Conservation (phyloP, 2,113 vertebrate species). For the Fulmarus glacialis region DNA sequence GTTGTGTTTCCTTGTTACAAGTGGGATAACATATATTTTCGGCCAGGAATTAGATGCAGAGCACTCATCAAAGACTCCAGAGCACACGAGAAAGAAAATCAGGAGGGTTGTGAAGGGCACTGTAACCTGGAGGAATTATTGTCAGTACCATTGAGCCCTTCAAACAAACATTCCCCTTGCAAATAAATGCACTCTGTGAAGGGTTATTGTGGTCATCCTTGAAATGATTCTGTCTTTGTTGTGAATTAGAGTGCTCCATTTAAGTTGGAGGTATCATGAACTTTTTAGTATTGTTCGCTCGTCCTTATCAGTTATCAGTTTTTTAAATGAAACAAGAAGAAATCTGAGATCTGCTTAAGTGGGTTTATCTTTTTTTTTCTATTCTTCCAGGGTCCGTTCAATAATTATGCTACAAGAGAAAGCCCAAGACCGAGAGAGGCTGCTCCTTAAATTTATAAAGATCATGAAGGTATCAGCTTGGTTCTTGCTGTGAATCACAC, state of each 20-base stretch:
- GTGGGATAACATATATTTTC: neutral
- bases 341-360: neutral
- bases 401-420: constrained; percentile 98
- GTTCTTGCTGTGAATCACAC: neutral
- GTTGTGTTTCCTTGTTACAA: neutral
- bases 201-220: neutral
- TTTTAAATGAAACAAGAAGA: neutral
- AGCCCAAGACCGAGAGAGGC: constrained; percentile 93
- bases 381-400: constrained; percentile 89
- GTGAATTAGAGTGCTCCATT: neutral
- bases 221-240: neutral
- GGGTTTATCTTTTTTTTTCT: neutral
- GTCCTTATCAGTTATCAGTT: neutral
- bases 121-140: neutral
- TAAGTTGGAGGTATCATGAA: neutral
- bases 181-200: neutral
- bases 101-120: neutral
- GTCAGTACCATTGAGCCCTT: neutral
- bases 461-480: constrained; percentile 92
- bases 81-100: neutral
- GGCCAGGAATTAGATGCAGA: neutral
- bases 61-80: neutral
- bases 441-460: constrained; percentile 98
- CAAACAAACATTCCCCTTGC: neutral
- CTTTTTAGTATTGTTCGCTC: neutral